Base-by-base conservation (phyloP, 2,113 vertebrate species). In the Pseudopodoces humilis region DNA sequence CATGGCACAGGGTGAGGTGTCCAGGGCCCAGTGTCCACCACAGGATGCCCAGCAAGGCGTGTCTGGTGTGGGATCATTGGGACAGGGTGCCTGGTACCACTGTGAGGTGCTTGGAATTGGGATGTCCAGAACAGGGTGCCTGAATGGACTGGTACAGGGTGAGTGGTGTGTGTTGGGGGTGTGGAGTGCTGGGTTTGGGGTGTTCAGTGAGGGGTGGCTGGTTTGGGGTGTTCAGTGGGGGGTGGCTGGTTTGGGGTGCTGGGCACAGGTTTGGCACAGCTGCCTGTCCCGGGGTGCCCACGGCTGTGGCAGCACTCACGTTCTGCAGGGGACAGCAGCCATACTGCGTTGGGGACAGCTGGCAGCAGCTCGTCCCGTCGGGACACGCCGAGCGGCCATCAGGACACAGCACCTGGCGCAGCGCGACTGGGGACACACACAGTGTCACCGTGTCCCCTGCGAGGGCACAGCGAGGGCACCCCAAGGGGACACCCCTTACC, bases 321-420 rank as follows among this genome's bases (percentile, higher is more conserved):
- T 94, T 94, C 77, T 94, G 92, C 55, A 87, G 78, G 37, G 92
- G 88, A 33, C 92, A 94, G 88, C 92, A 94, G 83, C 92, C 88
- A 1, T 87, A 94, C 43, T 30, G 71, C 0, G 13, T 1, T 5
- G 67, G 62, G 71, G 83, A 43, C 83, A 94, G 67, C 49, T 41
- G 88, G 88, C 92, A 94, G 92, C 92, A 94, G 37, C 88, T 94
- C 1, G 72, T 14, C 24, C 92, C 92, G 3, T 94, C 83, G 3
- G 92, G 92, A 94, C 92, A 94, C 2, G 22, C 72, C 0, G 92
- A 94, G 72, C 3, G 88, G 43, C 88, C 67, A 0, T 83, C 88
- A 5, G 92, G 92, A 56, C 92, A 94, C 88, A 91, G 78, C 78
- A 91, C 83, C 60, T 83, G 72, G 55, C 1, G 83, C 60, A 58